Evolutionary conservation across 2,797 vertebrate species (phyloP).

Genomic region (Diceros bicornis): DNA sequence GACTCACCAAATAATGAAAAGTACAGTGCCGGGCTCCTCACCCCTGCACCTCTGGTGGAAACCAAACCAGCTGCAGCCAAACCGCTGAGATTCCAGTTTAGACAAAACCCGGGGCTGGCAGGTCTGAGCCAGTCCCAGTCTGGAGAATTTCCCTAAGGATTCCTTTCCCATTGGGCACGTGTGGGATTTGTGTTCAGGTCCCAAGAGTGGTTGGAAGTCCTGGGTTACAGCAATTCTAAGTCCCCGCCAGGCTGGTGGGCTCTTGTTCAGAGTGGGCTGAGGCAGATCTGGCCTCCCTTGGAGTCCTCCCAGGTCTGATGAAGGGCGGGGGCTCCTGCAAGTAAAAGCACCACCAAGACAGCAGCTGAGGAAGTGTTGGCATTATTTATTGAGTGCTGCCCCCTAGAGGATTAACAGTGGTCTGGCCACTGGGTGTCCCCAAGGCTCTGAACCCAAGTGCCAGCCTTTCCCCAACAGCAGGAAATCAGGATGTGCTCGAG

Average conservation of each 20-base stretch:
- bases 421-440: background rate
- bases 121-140: slow-evolving; percentile 62
- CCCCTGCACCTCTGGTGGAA: background rate
- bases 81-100: slow-evolving; percentile 57
- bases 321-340: slow-evolving; percentile 17
- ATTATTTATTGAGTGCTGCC: slow-evolving; percentile 87
- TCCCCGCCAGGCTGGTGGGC: background rate
- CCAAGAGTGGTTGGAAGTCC: slow-evolving; percentile 55
- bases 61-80: slow-evolving; percentile 32
- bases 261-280: background rate
- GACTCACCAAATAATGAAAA: background rate
- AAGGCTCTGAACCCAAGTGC: background rate
- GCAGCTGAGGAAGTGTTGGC: background rate
- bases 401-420: slow-evolving; percentile 80
- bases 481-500: background rate
- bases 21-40: background rate
- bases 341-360: background rate
- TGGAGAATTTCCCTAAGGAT: slow-evolving; percentile 71
- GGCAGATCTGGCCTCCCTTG: background rate
- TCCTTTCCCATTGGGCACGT: background rate
- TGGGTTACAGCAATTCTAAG: slow-evolving; percentile 39
- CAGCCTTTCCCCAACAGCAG: background rate
- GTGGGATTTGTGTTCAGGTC: slow-evolving; percentile 45
- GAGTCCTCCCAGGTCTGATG: background rate
- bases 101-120: slow-evolving; percentile 34